Base-by-base conservation (phyloP, 2,888 invertebrate genomes). In the Pachliopta kotzebuea region DNA sequence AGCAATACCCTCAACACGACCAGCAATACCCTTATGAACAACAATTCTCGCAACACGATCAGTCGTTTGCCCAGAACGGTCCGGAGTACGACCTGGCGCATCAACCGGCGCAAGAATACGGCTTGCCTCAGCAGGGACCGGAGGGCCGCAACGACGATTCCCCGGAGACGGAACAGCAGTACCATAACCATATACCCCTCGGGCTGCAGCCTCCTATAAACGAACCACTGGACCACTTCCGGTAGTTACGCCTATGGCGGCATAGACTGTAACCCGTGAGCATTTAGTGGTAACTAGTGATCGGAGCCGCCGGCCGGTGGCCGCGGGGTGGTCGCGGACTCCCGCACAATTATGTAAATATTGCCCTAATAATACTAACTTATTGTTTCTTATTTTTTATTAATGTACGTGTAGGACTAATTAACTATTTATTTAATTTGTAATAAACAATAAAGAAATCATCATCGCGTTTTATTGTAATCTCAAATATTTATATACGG, bases 171-270 rank as follows among this genome's bases (percentile, higher is more conserved):
- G 77, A 73, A 42, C 84, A 85, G 68, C 76, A 77, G 57, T 92
- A 74, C 71, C 88, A 86, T 70, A 90, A 91, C 70, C 92, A 91
- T 74, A 90, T 92, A 67, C 91, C 92, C 0, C 76, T 88, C 20
- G 86, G 84, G 9, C 79, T 90, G 37, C 90, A 90, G 75, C 86
- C 83, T n/a, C 91, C 91, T 4, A 79, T 89, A 49, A 87, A 90
- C 70, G 79, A 88, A 45, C 88, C 90, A 7, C 81, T 88, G n/a
- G 91, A 90, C 54, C 81, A 90, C 71, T 91, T 91, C 77, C 83
- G 80, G 71, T 90, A 87, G 76, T 70, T 53, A 67, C 31, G 53
- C n/a, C 56, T 58, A 59, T 53, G 58, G 60, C 56, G 59, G 52
- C 63, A 63, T 61, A 56, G 59, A 52, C 56, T 63, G 50, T 45